phyloP scores from a whole-genome alignment of 2,888 invertebrate species.

The Agriopis aurantiaria region DNA sequence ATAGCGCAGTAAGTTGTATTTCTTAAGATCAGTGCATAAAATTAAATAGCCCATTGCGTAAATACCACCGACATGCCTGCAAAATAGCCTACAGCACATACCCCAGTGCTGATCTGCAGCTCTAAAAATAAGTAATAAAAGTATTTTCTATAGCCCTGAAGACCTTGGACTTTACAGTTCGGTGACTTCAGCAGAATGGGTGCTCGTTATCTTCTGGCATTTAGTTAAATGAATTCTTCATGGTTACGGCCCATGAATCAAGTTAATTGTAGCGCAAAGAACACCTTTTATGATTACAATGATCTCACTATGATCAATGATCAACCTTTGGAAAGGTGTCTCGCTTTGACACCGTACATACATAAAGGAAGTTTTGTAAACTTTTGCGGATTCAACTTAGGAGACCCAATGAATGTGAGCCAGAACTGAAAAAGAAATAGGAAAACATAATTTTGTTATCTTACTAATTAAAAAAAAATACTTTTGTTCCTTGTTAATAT shows the following conservation, averaged over 20 bases:
- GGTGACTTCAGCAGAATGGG: conserved; percentile 24
- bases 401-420: too few relatives aligned
- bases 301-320: conserved; percentile 31
- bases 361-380: background rate
- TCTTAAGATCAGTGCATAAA: background rate
- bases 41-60: background rate
- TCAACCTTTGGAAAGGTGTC: conserved; percentile 41
- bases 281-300: conserved; percentile 24
- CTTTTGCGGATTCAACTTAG: background rate
- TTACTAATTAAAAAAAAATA: too few relatives aligned
- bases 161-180: conserved; percentile 45
- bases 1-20: background rate
- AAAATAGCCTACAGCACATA: background rate
- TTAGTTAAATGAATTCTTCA: conserved; percentile 30
- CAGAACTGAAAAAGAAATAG: too few relatives aligned
- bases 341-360: background rate
- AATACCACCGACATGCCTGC: conserved; percentile 1
- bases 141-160: conserved; percentile 29
- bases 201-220: conserved; percentile 34
- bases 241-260: conserved; percentile 22
- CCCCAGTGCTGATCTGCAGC: conserved; percentile 2
- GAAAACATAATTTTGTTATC: too few relatives aligned
- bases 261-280: conserved; percentile 22
- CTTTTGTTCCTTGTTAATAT: too few relatives aligned
- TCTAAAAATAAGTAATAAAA: conserved; percentile 28